Percentiles rank a stretch among this genome's conserved stretches.
Conservation (phyloP, 2,888 invertebrate genomes). For the Bhutanitis thaidina region DNA sequence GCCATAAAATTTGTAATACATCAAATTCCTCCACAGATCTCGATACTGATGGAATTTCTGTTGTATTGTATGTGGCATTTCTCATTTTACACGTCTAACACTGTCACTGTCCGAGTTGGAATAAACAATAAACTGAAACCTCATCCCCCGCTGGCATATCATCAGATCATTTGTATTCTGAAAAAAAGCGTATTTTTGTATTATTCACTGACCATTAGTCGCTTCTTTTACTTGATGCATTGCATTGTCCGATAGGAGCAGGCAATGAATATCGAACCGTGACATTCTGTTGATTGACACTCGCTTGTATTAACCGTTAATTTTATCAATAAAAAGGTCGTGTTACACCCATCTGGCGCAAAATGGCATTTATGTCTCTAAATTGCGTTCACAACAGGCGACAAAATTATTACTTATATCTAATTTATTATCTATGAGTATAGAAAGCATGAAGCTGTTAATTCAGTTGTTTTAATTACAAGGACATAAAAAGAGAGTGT, state of each 20-base stretch:
- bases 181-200: neutral
- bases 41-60: neutral
- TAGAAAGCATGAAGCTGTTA: too few relatives aligned
- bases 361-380: neutral
- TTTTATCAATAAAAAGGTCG: conserved; percentile 12
- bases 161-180: neutral
- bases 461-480: too few relatives aligned
- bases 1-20: conserved; percentile 33
- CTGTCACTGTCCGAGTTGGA: neutral
- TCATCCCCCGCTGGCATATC: neutral
- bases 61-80: conserved; percentile 3
- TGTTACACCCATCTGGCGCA: conserved; percentile 13
- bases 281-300: neutral
- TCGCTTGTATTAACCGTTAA: neutral
- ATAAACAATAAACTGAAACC: neutral
- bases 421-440: neutral
- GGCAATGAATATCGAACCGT: neutral
- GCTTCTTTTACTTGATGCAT: neutral
- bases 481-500: too few relatives aligned
- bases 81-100: neutral
- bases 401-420: neutral
- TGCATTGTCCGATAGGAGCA: neutral
- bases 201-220: neutral
- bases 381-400: neutral
- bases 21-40: conserved; percentile 2